Percentiles rank a stretch among this genome's conserved stretches.
Conservation (phyloP, 1,140 invertebrate genomes). For the Dryas iulia region DNA sequence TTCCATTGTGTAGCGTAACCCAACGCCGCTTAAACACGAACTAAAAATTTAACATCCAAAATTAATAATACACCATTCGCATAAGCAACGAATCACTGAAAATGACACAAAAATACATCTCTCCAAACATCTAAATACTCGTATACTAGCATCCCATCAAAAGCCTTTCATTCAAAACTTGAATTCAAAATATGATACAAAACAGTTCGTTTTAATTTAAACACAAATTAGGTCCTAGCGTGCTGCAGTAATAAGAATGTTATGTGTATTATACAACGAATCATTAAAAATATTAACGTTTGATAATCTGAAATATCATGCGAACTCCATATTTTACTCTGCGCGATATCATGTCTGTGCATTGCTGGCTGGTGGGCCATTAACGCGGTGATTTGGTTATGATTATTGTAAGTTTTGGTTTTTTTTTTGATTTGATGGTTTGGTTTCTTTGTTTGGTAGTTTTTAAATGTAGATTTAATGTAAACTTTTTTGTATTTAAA, state of each 20-base stretch:
- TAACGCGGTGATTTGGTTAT: background rate
- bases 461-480: too few relatives aligned
- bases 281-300: slow-evolving; percentile 53
- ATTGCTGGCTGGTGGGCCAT: slow-evolving; percentile 44
- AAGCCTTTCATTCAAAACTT: background rate
- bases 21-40: too few relatives aligned
- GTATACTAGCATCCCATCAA: background rate
- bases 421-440: too few relatives aligned
- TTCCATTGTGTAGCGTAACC: too few relatives aligned
- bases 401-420: background rate
- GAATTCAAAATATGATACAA: background rate
- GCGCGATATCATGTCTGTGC: slow-evolving; percentile 56
- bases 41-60: background rate
- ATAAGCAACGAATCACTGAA: background rate
- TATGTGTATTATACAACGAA: slow-evolving; percentile 41
- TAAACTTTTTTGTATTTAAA: too few relatives aligned
- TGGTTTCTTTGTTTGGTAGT: too few relatives aligned
- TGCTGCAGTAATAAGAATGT: slow-evolving; percentile 36
- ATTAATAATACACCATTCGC: background rate
- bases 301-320: slow-evolving; percentile 55
- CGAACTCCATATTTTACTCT: slow-evolving; percentile 61
- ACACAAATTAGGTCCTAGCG: slow-evolving; percentile 34
- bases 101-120: slow-evolving; percentile 3
- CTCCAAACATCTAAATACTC: background rate
- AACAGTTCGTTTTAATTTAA: slow-evolving; percentile 31